Base-by-base conservation (phyloP, 2,888 invertebrate species). In the Anaspis maculata region DNA sequence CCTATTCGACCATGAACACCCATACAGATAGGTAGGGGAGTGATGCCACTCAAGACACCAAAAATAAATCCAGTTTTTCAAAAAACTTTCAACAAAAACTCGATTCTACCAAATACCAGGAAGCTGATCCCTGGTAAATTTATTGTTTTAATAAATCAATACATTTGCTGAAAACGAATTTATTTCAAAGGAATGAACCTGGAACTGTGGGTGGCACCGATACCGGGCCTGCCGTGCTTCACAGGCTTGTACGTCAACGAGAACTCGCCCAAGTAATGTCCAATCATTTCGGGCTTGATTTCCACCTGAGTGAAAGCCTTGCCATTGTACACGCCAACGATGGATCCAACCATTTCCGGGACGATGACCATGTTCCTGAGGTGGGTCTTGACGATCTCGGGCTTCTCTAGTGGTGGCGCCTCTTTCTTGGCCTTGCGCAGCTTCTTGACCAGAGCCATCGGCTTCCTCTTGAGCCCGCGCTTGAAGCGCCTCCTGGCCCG, bases 291-390 rank as follows among this genome's bases (percentile, higher is more conserved):
- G 34, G 88, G 87, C 73, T 87, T 74, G 41, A 74, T 73, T 68
- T 74, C 74, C 47, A 73, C 73, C 74, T 92, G 91, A 62, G 89
- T 96, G 72, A 96, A 98, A 32, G 92, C 87, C 68, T 96, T 96
- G 54, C 96, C 96, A 59, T 96, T 96, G 76, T 96, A 96, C 38
- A 96, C 90, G 52, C 97, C 98, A 59, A 98, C 91, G 64, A 98
- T 92, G 51, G 94, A 94, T 44, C 98, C 98, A 54, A 98, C 96
- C 97, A 98, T 98, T 72, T 98, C 97, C 7, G 97, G 98, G n/a
- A 98, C 86, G 63, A 98, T 89, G 62, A 98, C 90, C 96, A 97
- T 98, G 71, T 98, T 92, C 48, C 97, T 78, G 56, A 98, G 74
- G 70, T 98, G 98, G 6, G 97, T 98, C 70, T 98, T 98, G 0